phyloP scores from a whole-genome alignment of 2,888 invertebrate species.

The Synergus japonicus region DNA sequence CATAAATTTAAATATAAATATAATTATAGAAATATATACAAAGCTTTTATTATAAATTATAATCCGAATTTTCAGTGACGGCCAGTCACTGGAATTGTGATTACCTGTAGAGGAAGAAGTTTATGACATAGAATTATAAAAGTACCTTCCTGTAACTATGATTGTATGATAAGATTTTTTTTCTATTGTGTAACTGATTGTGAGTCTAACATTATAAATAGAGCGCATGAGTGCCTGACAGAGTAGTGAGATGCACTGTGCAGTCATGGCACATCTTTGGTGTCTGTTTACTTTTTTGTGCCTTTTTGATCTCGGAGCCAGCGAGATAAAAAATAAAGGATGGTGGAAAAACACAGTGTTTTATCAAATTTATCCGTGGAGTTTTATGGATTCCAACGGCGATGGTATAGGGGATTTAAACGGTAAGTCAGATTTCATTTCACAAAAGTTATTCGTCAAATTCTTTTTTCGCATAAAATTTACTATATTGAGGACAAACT shows the following conservation, averaged over 20 bases:
- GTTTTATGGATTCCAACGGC: slow-evolving; percentile 67
- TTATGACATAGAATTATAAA: background rate
- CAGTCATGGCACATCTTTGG: slow-evolving; percentile 51
- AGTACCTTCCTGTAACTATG: background rate
- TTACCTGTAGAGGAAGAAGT: background rate
- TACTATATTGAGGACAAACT: background rate
- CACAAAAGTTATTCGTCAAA: background rate
- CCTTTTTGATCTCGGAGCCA: slow-evolving; percentile 51
- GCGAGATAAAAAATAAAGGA: slow-evolving; percentile 64
- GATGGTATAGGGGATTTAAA: slow-evolving; percentile 70
- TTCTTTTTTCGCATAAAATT: too few relatives aligned
- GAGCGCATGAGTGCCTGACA: background rate
- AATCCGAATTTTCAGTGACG: background rate
- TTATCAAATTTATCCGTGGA: slow-evolving; percentile 72
- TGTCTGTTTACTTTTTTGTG: slow-evolving; percentile 54
- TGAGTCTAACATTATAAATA: slow-evolving; percentile 23
- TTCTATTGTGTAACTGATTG: slow-evolving; percentile 8
- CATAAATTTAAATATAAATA: too few relatives aligned
- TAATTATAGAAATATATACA: too few relatives aligned
- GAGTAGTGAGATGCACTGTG: slow-evolving; percentile 3
- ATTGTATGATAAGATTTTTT: slow-evolving; percentile 3
- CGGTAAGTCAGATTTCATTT: slow-evolving; percentile 57
- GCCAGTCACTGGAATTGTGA: background rate
- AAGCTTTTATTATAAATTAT: background rate
- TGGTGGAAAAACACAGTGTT: slow-evolving; percentile 72